phyloP scores from a whole-genome alignment of 2,113 vertebrate species.

The Grammomys surdaster region DNA sequence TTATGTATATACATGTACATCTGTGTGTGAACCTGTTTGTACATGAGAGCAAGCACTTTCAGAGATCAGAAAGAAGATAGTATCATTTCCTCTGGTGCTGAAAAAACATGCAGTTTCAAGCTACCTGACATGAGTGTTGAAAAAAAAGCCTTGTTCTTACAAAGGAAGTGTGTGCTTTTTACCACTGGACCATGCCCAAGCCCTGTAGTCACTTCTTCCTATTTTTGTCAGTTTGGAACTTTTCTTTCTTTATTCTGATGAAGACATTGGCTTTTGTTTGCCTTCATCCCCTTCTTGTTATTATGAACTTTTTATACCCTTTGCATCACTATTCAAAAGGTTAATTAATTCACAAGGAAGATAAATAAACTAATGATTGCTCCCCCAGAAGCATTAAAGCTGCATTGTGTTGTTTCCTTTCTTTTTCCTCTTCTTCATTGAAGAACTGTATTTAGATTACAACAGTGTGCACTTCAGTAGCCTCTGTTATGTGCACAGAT shows the following conservation, averaged over 20 bases:
- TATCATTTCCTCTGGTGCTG: not conserved
- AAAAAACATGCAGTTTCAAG: not conserved
- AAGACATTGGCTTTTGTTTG: not conserved
- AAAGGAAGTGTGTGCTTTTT: not conserved
- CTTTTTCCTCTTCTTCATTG: not conserved
- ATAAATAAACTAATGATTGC: not conserved
- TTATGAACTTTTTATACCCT: not conserved
- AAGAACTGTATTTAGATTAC: not conserved
- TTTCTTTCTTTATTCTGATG: not conserved
- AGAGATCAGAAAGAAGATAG: not conserved
- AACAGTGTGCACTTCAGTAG: not conserved
- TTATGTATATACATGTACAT: not conserved
- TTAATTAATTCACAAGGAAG: conserved; percentile 6
- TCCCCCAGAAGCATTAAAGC: too few relatives aligned
- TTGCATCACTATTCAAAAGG: not conserved
- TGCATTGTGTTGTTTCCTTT: not conserved
- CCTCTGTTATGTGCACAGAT: not conserved
- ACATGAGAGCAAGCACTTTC: not conserved
- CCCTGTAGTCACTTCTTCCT: not conserved
- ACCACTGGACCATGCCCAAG: not conserved
- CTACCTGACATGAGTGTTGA: not conserved
- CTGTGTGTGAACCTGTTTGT: not conserved
- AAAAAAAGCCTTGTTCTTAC: not conserved
- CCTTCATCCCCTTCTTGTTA: not conserved
- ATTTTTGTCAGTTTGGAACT: not conserved